Evolutionary conservation across 2,797 vertebrate genomes (phyloP).

Genomic region (Neoniphon sammara): DNA sequence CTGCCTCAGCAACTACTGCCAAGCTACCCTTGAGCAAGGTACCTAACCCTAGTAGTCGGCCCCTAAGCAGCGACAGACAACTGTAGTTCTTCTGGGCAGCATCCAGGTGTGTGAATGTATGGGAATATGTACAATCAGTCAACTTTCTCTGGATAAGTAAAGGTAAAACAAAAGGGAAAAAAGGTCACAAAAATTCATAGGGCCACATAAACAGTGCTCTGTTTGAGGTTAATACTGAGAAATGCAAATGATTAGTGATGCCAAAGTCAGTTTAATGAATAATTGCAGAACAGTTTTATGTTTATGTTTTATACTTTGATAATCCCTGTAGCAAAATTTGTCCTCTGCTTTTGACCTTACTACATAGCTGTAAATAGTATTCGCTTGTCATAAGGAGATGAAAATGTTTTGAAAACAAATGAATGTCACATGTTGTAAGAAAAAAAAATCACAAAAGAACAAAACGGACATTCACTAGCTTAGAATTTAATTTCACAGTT

Average conservation of each 20-base stretch:
- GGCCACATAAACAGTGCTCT: not conserved
- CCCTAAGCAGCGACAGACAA: too few species aligned
- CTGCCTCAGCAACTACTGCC: conserved; percentile 10
- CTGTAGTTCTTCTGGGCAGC: too few species aligned
- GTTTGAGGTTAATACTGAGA: not conserved
- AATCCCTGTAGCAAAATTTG: too few species aligned
- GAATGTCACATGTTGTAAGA: not conserved
- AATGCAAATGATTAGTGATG: not conserved
- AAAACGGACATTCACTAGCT: not conserved
- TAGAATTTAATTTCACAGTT: conserved; percentile 3
- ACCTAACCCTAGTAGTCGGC: not conserved
- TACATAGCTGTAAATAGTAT: too few species aligned
- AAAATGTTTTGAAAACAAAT: not conserved
- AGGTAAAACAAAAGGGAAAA: too few species aligned
- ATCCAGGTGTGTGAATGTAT: too few species aligned
- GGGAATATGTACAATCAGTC: too few species aligned
- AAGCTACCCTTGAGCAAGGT: conserved; percentile 3
- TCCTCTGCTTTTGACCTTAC: too few species aligned
- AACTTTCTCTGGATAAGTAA: too few species aligned
- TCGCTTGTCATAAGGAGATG: not conserved
- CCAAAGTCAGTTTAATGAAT: not conserved
- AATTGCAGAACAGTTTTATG: not conserved
- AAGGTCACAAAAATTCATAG: too few species aligned
- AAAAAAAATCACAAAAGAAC: not conserved
- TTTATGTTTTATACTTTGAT: too few species aligned